These are phyloP conservation scores for Heliocidaris tuberculata DNA, from an alignment of 35 echinoderm and acorn worm species.

Conservation along the genomic window DNA sequence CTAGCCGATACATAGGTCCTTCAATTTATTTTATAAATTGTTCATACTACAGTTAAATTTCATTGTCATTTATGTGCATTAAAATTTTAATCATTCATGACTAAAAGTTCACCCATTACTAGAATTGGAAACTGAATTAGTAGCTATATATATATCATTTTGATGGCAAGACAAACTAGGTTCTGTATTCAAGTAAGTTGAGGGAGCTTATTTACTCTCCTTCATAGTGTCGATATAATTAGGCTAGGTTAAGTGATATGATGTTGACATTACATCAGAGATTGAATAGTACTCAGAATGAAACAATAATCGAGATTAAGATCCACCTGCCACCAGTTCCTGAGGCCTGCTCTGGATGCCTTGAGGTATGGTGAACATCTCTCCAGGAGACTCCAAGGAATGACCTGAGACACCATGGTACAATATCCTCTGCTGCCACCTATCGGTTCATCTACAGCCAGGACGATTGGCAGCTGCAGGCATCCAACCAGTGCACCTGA, in stretches of 20 bases:
- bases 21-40: neutral
- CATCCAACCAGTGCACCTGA: constrained; percentile 71
- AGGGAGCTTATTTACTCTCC: too few species aligned
- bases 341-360: constrained; percentile 63
- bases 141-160: too few species aligned
- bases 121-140: too few species aligned
- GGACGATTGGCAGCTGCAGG: constrained; percentile 86
- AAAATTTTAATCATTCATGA: too few species aligned
- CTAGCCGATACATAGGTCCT: neutral
- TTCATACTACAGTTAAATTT: too few species aligned
- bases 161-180: too few species aligned
- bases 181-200: too few species aligned
- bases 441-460: constrained; percentile 74
- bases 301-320: neutral
- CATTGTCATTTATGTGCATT: too few species aligned
- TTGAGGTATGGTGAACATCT: constrained; percentile 80
- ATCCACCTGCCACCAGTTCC: constrained; percentile 97
- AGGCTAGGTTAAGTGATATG: neutral
- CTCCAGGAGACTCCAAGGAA: constrained; percentile 53
- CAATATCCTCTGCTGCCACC: constrained; percentile 93
- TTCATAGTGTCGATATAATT: too few species aligned
- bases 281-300: neutral
- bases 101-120: too few species aligned
- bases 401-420: constrained; percentile 68
- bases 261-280: neutral